These are phyloP conservation scores for Meandrusa payeni DNA, from an alignment of 2,888 invertebrate species.

Conservation along the genomic window DNA sequence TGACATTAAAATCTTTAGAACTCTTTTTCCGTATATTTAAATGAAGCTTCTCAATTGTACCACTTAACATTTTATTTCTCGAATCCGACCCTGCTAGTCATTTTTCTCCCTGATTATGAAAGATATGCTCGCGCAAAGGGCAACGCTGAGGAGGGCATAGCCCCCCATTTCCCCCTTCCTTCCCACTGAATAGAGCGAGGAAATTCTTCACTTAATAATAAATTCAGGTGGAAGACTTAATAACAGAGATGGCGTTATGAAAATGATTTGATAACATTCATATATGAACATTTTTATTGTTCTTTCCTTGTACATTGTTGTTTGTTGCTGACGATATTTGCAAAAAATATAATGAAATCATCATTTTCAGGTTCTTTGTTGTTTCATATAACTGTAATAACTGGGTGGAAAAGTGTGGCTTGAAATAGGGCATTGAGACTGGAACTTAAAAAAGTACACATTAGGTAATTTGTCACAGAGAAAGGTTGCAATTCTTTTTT, in stretches of 20 bases:
- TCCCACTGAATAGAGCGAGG: slow-evolving; percentile 12
- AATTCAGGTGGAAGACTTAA: slow-evolving; percentile 22
- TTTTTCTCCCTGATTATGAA: slow-evolving; percentile 16
- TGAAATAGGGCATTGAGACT: too few species aligned
- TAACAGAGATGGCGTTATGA: slow-evolving; percentile 19
- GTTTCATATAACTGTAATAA: too few species aligned
- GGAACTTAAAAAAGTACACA: too few species aligned
- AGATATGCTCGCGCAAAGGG: slow-evolving; percentile 9
- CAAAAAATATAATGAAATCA: background rate
- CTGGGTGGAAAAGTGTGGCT: too few species aligned
- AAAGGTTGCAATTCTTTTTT: too few species aligned
- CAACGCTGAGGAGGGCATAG: background rate
- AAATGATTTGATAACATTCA: slow-evolving; percentile 22
- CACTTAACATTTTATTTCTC: slow-evolving; percentile 1
- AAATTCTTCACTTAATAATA: slow-evolving; percentile 22
- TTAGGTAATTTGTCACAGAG: too few species aligned
- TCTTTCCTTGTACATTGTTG: slow-evolving; percentile 5
- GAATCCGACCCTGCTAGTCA: background rate
- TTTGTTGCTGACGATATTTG: slow-evolving; percentile 5
- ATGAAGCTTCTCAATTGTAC: slow-evolving; percentile 1
- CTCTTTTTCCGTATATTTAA: too few species aligned
- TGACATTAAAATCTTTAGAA: too few species aligned
- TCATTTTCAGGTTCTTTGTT: background rate
- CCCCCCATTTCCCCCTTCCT: background rate
- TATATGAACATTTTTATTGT: slow-evolving; percentile 27